Conservation (phyloP, 2,888 invertebrate species). For the Hedychridium roseum region DNA sequence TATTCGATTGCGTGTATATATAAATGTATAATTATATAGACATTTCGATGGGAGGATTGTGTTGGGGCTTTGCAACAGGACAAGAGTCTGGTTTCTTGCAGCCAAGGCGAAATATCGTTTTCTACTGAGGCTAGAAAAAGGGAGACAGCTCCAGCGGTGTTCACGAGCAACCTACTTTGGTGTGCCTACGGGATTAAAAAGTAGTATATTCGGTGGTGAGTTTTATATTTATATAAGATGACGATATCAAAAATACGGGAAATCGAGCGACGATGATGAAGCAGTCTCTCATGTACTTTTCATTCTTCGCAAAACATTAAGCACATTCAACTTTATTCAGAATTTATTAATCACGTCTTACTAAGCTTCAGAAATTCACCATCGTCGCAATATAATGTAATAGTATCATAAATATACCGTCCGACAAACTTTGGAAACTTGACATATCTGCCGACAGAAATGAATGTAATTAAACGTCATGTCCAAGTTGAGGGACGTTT, state of each 20-base stretch:
- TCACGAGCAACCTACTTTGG: slow-evolving; percentile 63
- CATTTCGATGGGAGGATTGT: no score
- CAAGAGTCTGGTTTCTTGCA: no score
- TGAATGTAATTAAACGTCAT: slow-evolving; percentile 5
- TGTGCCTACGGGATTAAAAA: slow-evolving; percentile 59
- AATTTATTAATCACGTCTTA: no score
- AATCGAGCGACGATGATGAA: slow-evolving; percentile 15
- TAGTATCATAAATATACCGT: slow-evolving; percentile 31
- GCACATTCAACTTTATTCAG: no score
- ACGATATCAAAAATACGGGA: slow-evolving; percentile 42
- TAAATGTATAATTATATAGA: no score
- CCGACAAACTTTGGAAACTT: slow-evolving; percentile 30
- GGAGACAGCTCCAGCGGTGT: slow-evolving; percentile 55
- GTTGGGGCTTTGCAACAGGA: no score
- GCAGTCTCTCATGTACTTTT: background rate
- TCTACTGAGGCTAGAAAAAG: no score
- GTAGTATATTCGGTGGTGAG: slow-evolving; percentile 32
- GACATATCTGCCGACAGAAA: no score
- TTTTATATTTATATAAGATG: slow-evolving; percentile 31
- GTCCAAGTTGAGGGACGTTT: slow-evolving; percentile 13
- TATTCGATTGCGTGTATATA: no score
- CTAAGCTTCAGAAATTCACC: no score
- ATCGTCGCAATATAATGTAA: slow-evolving; percentile 20
- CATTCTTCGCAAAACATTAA: background rate
- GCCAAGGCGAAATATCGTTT: no score